Conservation (phyloP, 2,888 invertebrate genomes). For the Encarsia formosa region DNA sequence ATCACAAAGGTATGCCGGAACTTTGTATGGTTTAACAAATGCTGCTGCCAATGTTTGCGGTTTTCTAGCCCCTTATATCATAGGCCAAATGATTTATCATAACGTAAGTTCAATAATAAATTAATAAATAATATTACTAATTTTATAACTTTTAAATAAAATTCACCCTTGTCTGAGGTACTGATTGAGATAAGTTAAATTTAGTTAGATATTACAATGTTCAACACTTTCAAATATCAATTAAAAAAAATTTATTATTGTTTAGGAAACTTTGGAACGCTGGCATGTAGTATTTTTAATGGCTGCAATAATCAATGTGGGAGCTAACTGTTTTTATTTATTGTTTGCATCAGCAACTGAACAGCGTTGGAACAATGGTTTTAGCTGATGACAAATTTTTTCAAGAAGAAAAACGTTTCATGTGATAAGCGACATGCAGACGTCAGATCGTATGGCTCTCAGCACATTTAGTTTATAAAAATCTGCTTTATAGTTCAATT, state of each 20-base stretch:
- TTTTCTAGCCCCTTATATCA: slow-evolving; percentile 75
- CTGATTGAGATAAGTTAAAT: no score
- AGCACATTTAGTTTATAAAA: slow-evolving; percentile 35
- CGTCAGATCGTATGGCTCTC: slow-evolving; percentile 38
- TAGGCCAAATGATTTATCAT: slow-evolving; percentile 68
- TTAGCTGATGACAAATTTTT: slow-evolving; percentile 44
- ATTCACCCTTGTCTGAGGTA: no score
- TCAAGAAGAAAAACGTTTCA: slow-evolving; percentile 34
- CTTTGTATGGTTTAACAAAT: slow-evolving; percentile 81
- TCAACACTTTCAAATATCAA: background rate
- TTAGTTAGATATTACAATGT: slow-evolving; percentile 1
- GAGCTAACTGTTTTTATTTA: slow-evolving; percentile 71
- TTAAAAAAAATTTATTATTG: slow-evolving; percentile 4
- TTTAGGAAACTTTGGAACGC: slow-evolving; percentile 67
- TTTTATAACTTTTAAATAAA: no score
- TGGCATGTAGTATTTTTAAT: slow-evolving; percentile 78
- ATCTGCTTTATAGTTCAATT: slow-evolving; percentile 1
- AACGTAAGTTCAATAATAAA: slow-evolving; percentile 58
- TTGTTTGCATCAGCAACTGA: slow-evolving; percentile 76
- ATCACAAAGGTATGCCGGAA: slow-evolving; percentile 78
- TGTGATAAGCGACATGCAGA: slow-evolving; percentile 35
- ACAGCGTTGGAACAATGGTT: slow-evolving; percentile 60
- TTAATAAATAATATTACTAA: background rate
- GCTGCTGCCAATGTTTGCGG: slow-evolving; percentile 79
- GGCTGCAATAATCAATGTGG: slow-evolving; percentile 72